These are phyloP conservation scores for Cyrtonyx montezumae DNA, from an alignment of 2,113 vertebrate species.

Conservation along the genomic window DNA sequence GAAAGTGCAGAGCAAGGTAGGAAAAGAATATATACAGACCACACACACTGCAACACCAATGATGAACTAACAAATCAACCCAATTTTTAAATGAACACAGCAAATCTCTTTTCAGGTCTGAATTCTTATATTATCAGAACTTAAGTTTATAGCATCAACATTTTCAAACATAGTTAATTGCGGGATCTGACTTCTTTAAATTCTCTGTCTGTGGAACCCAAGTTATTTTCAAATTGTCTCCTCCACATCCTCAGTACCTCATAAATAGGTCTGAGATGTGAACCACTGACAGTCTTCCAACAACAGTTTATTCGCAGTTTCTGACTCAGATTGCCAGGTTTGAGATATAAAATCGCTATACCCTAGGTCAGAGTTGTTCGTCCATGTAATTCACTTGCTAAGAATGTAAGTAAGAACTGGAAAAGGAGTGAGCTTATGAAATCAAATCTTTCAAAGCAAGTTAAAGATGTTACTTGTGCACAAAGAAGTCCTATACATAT, in stretches of 20 bases:
- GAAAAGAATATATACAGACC: background rate
- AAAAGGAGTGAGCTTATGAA: background rate
- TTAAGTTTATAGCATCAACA: background rate
- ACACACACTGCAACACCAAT: background rate
- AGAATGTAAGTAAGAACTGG: background rate
- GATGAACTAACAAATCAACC: background rate
- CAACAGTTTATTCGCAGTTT: background rate
- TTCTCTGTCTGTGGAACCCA: background rate
- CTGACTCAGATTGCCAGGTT: background rate
- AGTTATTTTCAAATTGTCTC: background rate
- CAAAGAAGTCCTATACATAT: background rate
- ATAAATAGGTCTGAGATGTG: background rate
- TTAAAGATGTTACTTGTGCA: background rate
- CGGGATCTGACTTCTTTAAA: background rate
- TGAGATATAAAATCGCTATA: background rate
- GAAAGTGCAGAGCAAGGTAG: background rate
- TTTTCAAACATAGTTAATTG: background rate
- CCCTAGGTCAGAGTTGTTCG: background rate
- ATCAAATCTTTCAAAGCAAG: background rate
- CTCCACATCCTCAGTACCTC: background rate
- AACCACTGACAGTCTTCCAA: background rate
- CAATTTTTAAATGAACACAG: accelerated
- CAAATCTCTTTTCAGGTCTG: background rate
- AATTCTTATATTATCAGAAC: background rate
- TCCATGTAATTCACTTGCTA: background rate